Evolutionary conservation across 2,113 vertebrate genomes (phyloP).

Genomic region (Vulpes ferrilata): DNA sequence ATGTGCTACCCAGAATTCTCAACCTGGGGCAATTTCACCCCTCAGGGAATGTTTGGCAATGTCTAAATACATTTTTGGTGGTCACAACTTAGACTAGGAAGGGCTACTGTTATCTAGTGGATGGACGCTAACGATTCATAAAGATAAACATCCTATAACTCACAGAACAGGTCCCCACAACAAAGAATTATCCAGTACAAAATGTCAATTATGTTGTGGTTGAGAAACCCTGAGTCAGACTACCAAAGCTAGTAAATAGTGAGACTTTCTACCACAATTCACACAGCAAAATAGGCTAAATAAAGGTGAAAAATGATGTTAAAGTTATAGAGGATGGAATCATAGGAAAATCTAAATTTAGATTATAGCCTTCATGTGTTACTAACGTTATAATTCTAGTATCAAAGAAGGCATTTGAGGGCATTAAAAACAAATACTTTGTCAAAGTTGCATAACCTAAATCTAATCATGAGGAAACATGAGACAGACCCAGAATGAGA

Average conservation of each 20-base stretch:
- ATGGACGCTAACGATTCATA: not conserved
- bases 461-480: not conserved
- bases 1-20: not conserved
- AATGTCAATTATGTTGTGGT: not conserved
- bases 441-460: not conserved
- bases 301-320: not conserved
- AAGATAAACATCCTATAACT: not conserved
- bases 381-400: conserved; percentile 5
- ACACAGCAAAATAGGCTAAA: not conserved
- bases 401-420: not conserved
- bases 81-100: not conserved
- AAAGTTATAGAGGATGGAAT: not conserved
- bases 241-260: not conserved
- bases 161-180: not conserved
- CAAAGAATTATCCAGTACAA: not conserved
- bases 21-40: not conserved
- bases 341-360: not conserved
- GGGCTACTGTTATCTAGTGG: not conserved
- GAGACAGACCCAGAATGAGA: not conserved
- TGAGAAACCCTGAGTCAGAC: not conserved
- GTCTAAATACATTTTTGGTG: not conserved
- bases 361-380: not conserved
- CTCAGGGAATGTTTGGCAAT: not conserved
- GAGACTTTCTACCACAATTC: not conserved
- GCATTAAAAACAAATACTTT: not conserved